Evolutionary conservation across 2,888 invertebrate genomes (phyloP).

Genomic region (Xestoiulus laeticollis): DNA sequence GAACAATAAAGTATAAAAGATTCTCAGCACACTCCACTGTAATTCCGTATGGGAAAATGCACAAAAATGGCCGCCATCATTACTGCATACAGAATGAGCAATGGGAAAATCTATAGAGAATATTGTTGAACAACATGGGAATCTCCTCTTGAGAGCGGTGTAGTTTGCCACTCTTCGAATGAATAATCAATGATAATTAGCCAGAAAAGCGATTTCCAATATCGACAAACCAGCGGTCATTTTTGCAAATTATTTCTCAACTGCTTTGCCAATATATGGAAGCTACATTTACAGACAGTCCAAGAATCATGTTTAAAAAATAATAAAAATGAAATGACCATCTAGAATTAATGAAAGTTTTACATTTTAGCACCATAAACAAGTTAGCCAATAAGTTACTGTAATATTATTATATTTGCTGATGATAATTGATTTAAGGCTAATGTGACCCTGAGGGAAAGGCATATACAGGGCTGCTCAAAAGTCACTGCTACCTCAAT

Average conservation of each 20-base stretch:
- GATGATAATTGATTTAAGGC: too few relatives aligned
- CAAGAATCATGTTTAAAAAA: not conserved
- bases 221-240: slow-evolving; percentile 17
- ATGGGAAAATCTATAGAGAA: not conserved
- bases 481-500: too few relatives aligned
- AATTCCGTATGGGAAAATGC: slow-evolving; percentile 26
- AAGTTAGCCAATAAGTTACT: too few relatives aligned
- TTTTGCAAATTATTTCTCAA: slow-evolving; percentile 26
- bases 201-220: slow-evolving; percentile 26
- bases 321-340: not conserved
- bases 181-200: slow-evolving; percentile 18
- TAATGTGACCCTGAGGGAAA: too few relatives aligned
- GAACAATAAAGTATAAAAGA: not conserved
- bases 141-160: slow-evolving; percentile 9
- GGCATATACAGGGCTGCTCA: too few relatives aligned
- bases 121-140: not conserved
- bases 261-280: not conserved
- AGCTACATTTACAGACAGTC: not conserved
- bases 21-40: slow-evolving; percentile 26
- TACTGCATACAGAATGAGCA: slow-evolving; percentile 17
- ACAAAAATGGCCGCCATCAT: slow-evolving; percentile 3
- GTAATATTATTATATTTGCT: too few relatives aligned
- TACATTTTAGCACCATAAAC: too few relatives aligned
- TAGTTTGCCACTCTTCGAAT: not conserved
- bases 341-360: too few relatives aligned